Percentiles rank a stretch among this genome's conserved stretches.
These are phyloP conservation scores for Scytalopus superciliaris DNA, from an alignment of 2,113 vertebrate species.

Conservation along the genomic window DNA sequence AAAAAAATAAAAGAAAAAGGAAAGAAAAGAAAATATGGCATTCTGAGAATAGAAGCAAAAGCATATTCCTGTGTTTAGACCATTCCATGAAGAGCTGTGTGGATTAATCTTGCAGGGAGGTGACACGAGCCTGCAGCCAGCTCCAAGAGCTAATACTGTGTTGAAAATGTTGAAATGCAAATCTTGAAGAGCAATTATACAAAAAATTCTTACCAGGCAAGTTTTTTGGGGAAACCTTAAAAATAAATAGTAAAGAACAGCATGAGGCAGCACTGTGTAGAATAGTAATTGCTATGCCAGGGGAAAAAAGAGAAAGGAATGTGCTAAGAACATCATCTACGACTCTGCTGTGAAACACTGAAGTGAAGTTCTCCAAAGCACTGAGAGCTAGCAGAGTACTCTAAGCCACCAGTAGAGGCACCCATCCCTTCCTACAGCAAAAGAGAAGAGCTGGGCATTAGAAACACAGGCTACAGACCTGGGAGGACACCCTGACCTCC, in stretches of 20 bases:
- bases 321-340: neutral
- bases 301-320: slow-evolving; percentile 5
- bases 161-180: slow-evolving; percentile 29
- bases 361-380: neutral
- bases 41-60: neutral
- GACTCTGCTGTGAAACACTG: neutral
- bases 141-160: neutral
- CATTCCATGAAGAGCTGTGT: neutral
- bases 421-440: neutral
- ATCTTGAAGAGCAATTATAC: slow-evolving; percentile 24
- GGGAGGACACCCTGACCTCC: neutral
- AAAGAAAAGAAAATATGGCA: neutral
- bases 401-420: neutral
- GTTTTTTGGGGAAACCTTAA: slow-evolving; percentile 25
- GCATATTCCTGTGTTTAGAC: neutral
- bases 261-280: neutral
- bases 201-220: slow-evolving; percentile 44
- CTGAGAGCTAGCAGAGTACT: neutral
- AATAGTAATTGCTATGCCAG: neutral
- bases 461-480: neutral
- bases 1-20: too few species aligned
- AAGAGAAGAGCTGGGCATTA: neutral
- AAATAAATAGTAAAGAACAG: slow-evolving; percentile 49
- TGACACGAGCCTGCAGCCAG: neutral
- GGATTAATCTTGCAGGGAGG: neutral